A percentile compares a stretch with the other conserved stretches of the same genome.
phyloP scores from a whole-genome alignment of 1,140 invertebrate species.

The Caenorhabditis brenneri region DNA sequence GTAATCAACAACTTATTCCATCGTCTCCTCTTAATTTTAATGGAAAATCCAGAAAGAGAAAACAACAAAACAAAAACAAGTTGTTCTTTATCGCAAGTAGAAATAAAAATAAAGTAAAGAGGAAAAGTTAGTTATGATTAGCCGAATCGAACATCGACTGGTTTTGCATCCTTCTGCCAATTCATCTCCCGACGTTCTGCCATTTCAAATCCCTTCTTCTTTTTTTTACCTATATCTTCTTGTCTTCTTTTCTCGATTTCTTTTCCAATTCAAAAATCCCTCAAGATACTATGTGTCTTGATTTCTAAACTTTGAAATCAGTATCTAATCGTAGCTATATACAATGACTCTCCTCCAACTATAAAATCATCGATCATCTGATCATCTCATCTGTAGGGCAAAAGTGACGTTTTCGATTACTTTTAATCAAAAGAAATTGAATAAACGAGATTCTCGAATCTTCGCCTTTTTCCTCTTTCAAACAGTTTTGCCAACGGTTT shows the following conservation, averaged over 20 bases:
- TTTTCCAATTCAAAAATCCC: neutral
- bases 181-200: neutral
- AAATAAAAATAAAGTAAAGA: neutral
- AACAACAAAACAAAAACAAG: slow-evolving; percentile 32
- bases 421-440: neutral
- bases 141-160: neutral
- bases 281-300: neutral
- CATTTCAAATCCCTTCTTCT: neutral
- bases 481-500: no score
- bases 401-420: neutral
- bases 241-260: neutral
- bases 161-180: neutral
- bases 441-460: slow-evolving; percentile 2
- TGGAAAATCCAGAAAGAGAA: neutral
- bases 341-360: neutral
- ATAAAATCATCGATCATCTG: slow-evolving; percentile 15
- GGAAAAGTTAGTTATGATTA: slow-evolving; percentile 28
- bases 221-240: slow-evolving; percentile 6
- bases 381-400: neutral
- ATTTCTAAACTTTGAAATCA: slow-evolving; percentile 30
- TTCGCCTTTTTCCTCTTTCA: neutral
- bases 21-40: neutral
- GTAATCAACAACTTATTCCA: neutral
- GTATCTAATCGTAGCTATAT: neutral
- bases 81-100: neutral